Base-by-base conservation (phyloP, 92 coral and sea anemone species). In the Epizoanthus ramosus region DNA sequence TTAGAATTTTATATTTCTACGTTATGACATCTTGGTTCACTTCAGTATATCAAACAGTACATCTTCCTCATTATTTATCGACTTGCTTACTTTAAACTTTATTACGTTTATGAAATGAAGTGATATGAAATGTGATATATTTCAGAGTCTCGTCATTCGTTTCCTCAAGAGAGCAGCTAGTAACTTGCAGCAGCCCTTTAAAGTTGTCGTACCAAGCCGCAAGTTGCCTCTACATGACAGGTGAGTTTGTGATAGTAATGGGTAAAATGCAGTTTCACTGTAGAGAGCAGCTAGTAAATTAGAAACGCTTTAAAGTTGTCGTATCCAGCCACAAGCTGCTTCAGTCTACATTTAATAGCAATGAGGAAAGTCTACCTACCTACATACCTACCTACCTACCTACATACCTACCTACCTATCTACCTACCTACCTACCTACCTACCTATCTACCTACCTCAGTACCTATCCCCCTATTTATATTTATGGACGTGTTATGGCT, bases 151-250 rank as follows among this genome's bases (percentile, higher is more conserved):
- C 81, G 98, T 96, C 84, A 94, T 96, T 73, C 98, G 99, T 17
- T 96, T 96, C 84, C 88, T 96, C 33, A 96, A 94, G 89, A 90
- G 91, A 65, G 99, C 99, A 21, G 99, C 99, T 16, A 87, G 92
- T 41, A 96, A 96, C 76, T 86, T 96, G 14, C 99, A 91, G 83
- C 99, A 96, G 87, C 95, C 98, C 35, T 96, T 96, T 73, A 94
- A 90, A 69, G 99, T 96, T 23, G 91, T 94, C 59, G 92, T 96
- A 37, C 99, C 99, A 17, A 96, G 97, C 79, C 91, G 92, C 63
- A 96, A 94, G 86, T 74, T 96, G 60, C 89, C 97, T 13, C 74
- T 83, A n/a, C 98, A 91, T 15, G 98, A 95, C 94, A 95, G 98
- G 98, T 93, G 52, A 68, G 83, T 23, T 2, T 25, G 19, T 16